Percentiles rank a stretch among this genome's conserved stretches.
Evolutionary conservation across 2,888 invertebrate genomes (phyloP).

Genomic region (Limnephilus lunatus): DNA sequence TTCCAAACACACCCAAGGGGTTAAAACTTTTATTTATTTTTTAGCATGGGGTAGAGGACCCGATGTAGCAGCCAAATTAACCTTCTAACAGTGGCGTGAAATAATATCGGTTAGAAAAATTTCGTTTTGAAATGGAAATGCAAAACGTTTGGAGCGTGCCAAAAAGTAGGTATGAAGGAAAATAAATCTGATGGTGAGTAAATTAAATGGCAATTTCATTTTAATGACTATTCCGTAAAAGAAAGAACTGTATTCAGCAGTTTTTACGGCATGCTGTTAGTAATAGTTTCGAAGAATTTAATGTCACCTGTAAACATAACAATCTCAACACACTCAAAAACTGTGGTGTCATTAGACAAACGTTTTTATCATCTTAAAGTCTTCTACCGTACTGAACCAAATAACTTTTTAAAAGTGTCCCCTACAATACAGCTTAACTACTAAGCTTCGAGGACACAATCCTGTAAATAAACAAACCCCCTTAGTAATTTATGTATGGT

Average conservation of each 20-base stretch:
- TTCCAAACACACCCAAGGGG: constrained; percentile 13
- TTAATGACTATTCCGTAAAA: not conserved
- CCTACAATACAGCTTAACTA: too few relatives aligned
- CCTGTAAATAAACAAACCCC: too few relatives aligned
- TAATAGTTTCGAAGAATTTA: too few relatives aligned
- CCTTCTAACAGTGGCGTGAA: constrained; percentile 41
- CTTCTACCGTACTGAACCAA: too few relatives aligned
- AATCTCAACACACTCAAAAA: too few relatives aligned
- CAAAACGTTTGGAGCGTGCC: not conserved
- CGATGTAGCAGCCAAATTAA: constrained; percentile 44
- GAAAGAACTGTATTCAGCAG: not conserved
- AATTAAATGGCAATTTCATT: not conserved
- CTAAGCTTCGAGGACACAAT: too few relatives aligned
- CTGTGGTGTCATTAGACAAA: too few relatives aligned
- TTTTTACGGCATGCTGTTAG: too few relatives aligned
- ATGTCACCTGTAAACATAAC: too few relatives aligned
- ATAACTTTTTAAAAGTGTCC: too few relatives aligned
- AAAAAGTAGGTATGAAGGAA: not conserved
- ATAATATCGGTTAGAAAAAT: not conserved
- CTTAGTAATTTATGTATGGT: too few relatives aligned
- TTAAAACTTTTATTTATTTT: not conserved
- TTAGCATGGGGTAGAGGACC: constrained; percentile 3
- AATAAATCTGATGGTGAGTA: not conserved
- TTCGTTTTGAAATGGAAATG: not conserved
- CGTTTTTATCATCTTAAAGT: too few relatives aligned